Conservation (phyloP, 2,113 vertebrate genomes). For the Prunella fulvescens region DNA sequence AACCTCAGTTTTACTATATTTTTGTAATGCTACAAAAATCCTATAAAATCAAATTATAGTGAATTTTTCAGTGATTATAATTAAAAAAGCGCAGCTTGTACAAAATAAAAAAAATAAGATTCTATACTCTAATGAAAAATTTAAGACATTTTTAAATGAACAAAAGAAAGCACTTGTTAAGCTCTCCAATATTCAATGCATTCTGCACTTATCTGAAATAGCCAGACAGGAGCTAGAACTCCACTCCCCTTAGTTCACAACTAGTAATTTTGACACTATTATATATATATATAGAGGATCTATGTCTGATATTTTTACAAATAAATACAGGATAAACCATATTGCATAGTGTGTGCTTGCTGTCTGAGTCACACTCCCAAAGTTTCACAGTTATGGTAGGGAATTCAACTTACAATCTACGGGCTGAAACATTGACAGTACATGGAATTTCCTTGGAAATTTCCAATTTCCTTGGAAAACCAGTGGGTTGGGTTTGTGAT, state of each 20-base stretch:
- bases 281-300: conserved; percentile 68
- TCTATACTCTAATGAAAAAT: conserved; percentile 77
- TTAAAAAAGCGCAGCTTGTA: conserved; percentile 80
- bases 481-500: background rate
- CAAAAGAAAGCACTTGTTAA: conserved; percentile 79
- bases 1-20: conserved; percentile 73
- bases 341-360: conserved; percentile 91
- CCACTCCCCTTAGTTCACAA: conserved; percentile 61
- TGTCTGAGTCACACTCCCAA: conserved; percentile 75
- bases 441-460: conserved; percentile 23
- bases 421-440: conserved; percentile 53
- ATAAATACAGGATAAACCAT: conserved; percentile 86
- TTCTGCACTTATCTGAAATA: conserved; percentile 72
- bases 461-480: conserved; percentile 25
- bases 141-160: conserved; percentile 74
- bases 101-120: conserved; percentile 81
- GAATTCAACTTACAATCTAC: conserved; percentile 31
- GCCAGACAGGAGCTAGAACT: conserved; percentile 63
- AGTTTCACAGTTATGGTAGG: conserved; percentile 76
- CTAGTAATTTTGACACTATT: conserved; percentile 71
- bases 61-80: conserved; percentile 76
- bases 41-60: conserved; percentile 81
- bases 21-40: conserved; percentile 79
- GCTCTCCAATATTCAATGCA: conserved; percentile 70
- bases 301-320: conserved; percentile 79